Conservation (phyloP, 2,888 invertebrate species). For the Lithophane semibrunnea region DNA sequence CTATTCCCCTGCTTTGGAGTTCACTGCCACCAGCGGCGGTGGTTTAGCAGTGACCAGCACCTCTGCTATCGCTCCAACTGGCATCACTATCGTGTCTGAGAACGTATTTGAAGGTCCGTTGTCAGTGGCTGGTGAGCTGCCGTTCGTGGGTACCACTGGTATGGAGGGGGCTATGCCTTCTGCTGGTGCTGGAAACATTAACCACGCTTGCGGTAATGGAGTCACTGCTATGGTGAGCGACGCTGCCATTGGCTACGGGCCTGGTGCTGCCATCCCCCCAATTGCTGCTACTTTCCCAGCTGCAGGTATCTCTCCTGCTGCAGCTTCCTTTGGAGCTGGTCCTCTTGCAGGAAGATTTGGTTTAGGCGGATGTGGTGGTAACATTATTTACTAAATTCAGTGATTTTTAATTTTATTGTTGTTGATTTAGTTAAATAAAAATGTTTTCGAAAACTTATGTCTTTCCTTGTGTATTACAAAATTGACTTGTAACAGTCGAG, state of each 20-base stretch:
- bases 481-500: background rate
- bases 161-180: conserved; percentile 75
- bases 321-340: conserved; percentile 14
- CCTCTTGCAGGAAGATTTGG: conserved; percentile 31
- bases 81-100: conserved; percentile 75
- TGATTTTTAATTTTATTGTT: conserved; percentile 23
- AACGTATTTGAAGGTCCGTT: conserved; percentile 76
- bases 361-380: conserved; percentile 27
- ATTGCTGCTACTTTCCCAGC: conserved; percentile 46
- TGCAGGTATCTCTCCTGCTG: conserved; percentile 17
- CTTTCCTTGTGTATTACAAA: conserved; percentile 2
- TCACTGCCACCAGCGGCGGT: conserved; percentile 74
- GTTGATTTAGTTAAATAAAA: conserved; percentile 39
- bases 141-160: conserved; percentile 76
- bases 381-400: conserved; percentile 35
- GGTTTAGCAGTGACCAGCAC: conserved; percentile 73
- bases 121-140: conserved; percentile 74
- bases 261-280: conserved; percentile 48
- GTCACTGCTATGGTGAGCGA: conserved; percentile 68
- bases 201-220: conserved; percentile 76
- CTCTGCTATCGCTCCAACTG: conserved; percentile 74
- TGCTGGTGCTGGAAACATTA: conserved; percentile 72
- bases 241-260: conserved; percentile 33
- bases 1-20: conserved; percentile 57
- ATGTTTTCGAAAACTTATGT: background rate